A percentile compares a stretch with the other conserved stretches of the same genome.
Evolutionary conservation across 2,888 invertebrate genomes (phyloP).

Genomic region (Hirudinaria manillensis): DNA sequence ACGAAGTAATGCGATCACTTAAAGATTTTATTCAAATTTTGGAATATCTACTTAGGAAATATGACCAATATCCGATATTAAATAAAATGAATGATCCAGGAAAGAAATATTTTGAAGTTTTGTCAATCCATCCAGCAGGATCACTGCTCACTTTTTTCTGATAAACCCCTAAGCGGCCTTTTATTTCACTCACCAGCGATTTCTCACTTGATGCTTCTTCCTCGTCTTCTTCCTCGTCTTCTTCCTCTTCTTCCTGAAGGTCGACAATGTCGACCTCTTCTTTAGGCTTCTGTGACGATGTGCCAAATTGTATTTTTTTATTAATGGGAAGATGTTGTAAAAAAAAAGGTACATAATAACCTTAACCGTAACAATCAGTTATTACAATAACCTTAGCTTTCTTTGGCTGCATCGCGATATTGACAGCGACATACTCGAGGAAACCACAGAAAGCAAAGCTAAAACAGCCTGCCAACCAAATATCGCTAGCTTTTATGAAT

Average conservation of each 20-base stretch:
- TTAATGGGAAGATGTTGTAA: too few species aligned
- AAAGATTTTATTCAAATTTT: too few species aligned
- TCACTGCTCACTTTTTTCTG: neutral
- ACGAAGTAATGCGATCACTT: too few species aligned
- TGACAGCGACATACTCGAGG: slow-evolving; percentile 35
- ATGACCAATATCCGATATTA: slow-evolving; percentile 37
- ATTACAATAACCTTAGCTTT: neutral
- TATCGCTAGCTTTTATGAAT: slow-evolving; percentile 34
- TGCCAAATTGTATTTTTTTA: too few species aligned
- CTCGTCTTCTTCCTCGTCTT: too few species aligned
- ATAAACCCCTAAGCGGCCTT: too few species aligned
- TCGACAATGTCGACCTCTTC: too few species aligned
- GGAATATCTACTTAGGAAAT: slow-evolving; percentile 28
- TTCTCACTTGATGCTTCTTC: too few species aligned
- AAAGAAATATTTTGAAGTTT: slow-evolving; percentile 34
- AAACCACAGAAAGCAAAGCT: slow-evolving; percentile 35
- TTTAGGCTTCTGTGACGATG: too few species aligned
- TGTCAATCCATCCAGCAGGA: slow-evolving; percentile 31
- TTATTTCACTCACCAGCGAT: too few species aligned
- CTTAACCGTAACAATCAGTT: neutral
- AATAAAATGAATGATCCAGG: slow-evolving; percentile 36
- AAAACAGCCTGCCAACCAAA: slow-evolving; percentile 36
- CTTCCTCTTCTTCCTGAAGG: too few species aligned
- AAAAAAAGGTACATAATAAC: too few species aligned
- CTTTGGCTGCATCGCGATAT: slow-evolving; percentile 25